Evolutionary conservation across 2,888 invertebrate species (phyloP).

Genomic region (Protodeltote pygarga): DNA sequence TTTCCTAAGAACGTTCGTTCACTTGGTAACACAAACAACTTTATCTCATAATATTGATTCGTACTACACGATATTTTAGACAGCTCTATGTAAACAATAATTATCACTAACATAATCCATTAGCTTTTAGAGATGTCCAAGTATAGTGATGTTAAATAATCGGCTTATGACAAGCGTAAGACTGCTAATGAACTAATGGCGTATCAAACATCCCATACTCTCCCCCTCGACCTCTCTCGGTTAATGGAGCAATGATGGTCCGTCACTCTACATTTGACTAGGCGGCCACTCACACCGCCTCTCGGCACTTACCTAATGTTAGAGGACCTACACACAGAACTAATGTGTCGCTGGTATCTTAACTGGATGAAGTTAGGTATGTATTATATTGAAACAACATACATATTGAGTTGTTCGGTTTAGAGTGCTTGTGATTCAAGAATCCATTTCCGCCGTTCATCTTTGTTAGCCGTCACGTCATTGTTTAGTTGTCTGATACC

Average conservation of each 20-base stretch:
- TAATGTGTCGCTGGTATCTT: constrained; percentile 15
- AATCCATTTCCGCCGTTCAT: no score
- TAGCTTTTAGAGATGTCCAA: constrained; percentile 54
- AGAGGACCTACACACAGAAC: constrained; percentile 59
- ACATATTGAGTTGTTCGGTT: no score
- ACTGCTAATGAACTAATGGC: constrained; percentile 83
- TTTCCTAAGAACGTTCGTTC: background rate
- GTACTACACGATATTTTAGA: constrained; percentile 30
- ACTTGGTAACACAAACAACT: constrained; percentile 4
- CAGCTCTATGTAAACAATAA: constrained; percentile 40
- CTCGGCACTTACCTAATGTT: constrained; percentile 70
- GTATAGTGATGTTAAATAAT: constrained; percentile 56
- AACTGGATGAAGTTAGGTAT: no score
- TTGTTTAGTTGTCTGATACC: no score
- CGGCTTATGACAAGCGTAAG: constrained; percentile 60
- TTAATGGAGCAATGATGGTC: constrained; percentile 84
- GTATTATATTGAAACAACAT: no score
- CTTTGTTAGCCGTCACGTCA: no score
- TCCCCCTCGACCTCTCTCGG: constrained; percentile 60
- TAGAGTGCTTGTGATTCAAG: no score
- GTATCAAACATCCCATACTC: constrained; percentile 76
- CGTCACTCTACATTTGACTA: constrained; percentile 85
- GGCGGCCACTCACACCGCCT: constrained; percentile 80
- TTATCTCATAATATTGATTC: constrained; percentile 24
- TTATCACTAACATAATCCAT: constrained; percentile 49